Conservation (phyloP, 2,797 vertebrate genomes). For the Heterohyrax brucei region DNA sequence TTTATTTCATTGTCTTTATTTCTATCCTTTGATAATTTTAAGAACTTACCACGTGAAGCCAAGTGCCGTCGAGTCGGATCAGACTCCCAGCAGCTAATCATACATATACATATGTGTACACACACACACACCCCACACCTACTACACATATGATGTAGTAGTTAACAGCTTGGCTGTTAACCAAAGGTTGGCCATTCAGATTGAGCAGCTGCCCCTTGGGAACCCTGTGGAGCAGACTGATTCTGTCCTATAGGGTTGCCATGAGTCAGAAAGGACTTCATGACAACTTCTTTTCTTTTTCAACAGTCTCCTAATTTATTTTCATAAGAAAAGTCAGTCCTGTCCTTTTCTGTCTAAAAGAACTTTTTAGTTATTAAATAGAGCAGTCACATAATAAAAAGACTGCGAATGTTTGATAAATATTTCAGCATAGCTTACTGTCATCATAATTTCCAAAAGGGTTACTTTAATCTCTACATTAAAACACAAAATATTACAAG, state of each 20-base stretch:
- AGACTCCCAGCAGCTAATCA: conserved; percentile 40
- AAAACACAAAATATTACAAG: conserved; percentile 61
- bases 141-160: too few species aligned
- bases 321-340: conserved; percentile 72
- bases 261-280: too few species aligned
- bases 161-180: too few species aligned
- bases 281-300: too few species aligned
- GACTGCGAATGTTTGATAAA: conserved; percentile 82
- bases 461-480: conserved; percentile 74
- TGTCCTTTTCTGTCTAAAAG: conserved; percentile 61
- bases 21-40: conserved; percentile 68
- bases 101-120: neutral
- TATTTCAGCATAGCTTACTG: conserved; percentile 78
- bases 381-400: conserved; percentile 71
- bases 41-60: conserved; percentile 14
- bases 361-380: conserved; percentile 72
- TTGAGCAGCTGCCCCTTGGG: too few species aligned
- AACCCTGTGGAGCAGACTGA: too few species aligned
- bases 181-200: too few species aligned
- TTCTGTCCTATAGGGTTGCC: too few species aligned
- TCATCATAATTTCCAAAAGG: conserved; percentile 79
- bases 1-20: conserved; percentile 50
- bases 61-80: too few species aligned
- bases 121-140: too few species aligned
- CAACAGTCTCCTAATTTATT: conserved; percentile 58